Evolutionary conservation across 2,797 vertebrate genomes (phyloP).

Genomic region (Sylvilagus floridanus): DNA sequence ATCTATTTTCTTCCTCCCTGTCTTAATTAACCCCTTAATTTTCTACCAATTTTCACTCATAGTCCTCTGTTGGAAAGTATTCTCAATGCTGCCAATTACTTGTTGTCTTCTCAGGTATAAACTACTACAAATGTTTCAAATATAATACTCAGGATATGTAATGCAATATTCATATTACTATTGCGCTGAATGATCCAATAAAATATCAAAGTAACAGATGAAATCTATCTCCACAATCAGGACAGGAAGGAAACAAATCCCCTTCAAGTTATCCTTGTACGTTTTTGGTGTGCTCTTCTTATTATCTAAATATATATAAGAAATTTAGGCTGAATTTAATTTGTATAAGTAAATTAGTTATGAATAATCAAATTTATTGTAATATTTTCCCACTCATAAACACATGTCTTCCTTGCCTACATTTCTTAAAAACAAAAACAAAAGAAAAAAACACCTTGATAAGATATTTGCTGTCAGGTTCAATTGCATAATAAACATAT

Average conservation of each 20-base stretch:
- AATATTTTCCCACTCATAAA: conserved; percentile 57
- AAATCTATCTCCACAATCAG: background rate
- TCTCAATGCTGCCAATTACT: background rate
- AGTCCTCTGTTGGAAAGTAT: background rate
- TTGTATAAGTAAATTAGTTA: conserved; percentile 61
- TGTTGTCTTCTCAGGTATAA: background rate
- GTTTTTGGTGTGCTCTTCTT: background rate
- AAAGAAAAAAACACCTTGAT: conserved; percentile 46
- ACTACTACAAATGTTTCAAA: background rate
- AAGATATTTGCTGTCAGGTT: conserved; percentile 56
- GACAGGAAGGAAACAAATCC: background rate
- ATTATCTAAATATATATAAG: background rate
- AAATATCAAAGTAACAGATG: background rate
- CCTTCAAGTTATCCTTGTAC: background rate
- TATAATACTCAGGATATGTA: background rate
- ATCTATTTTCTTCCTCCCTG: background rate
- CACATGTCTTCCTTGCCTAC: conserved; percentile 49
- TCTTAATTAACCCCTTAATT: background rate
- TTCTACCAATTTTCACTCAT: background rate
- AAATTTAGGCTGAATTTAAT: conserved; percentile 19
- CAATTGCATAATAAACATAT: conserved; percentile 69
- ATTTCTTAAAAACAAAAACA: conserved; percentile 32
- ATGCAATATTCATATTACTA: background rate
- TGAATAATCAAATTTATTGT: background rate
- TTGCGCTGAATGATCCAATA: background rate